Percentiles rank a stretch among this genome's conserved stretches.
Evolutionary conservation across 2,113 vertebrate species (phyloP).

Genomic region (Gymnobelideus leadbeateri): DNA sequence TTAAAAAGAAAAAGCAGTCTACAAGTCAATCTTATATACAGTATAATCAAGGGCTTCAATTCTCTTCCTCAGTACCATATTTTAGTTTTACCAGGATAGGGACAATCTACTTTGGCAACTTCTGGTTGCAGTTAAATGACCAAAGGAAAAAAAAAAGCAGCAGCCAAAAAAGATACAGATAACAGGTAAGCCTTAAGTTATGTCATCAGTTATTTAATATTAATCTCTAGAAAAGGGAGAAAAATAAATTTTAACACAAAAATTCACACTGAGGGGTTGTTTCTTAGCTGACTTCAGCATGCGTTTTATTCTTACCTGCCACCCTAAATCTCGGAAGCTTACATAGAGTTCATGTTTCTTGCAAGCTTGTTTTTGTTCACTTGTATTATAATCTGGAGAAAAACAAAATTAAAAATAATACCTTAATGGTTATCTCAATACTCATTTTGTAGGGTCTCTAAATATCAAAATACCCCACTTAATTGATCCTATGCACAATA

Average conservation of each 20-base stretch:
- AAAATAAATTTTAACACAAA: neutral
- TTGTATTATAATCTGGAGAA: slow-evolving; percentile 93
- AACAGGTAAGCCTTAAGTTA: neutral
- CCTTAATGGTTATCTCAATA: slow-evolving; percentile 3
- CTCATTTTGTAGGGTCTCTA: slow-evolving; percentile 1
- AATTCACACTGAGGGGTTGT: neutral
- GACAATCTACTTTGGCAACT: slow-evolving; percentile 16
- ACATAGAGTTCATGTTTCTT: slow-evolving; percentile 99
- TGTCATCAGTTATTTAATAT: neutral
- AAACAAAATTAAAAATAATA: slow-evolving; percentile 62
- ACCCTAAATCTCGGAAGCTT: slow-evolving; percentile 97
- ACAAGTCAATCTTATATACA: neutral
- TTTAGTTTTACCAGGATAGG: neutral
- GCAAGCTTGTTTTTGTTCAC: slow-evolving; percentile 98
- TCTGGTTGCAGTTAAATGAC: neutral
- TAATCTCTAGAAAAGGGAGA: neutral
- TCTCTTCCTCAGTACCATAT: slow-evolving; percentile 21
- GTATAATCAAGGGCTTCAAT: neutral
- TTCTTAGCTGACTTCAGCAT: neutral
- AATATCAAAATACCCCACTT: neutral
- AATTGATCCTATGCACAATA: neutral
- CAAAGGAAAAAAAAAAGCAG: neutral
- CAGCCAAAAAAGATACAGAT: neutral
- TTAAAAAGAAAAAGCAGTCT: neutral
- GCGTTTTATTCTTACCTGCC: slow-evolving; percentile 90